Conservation (phyloP, 1,140 invertebrate species). For the Nymphalis io region DNA sequence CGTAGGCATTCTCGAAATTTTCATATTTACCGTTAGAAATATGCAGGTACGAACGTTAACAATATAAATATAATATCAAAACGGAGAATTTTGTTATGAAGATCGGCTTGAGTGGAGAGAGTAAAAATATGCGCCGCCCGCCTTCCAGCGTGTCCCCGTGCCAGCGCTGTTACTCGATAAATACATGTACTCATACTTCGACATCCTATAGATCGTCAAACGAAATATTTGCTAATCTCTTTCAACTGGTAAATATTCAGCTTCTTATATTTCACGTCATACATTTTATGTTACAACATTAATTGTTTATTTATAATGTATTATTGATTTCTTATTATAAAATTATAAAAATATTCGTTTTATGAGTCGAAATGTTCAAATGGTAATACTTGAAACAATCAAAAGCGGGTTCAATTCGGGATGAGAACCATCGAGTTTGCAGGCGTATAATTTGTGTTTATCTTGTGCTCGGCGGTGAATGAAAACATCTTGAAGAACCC, state of each 20-base stretch:
- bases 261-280: neutral
- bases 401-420: too few species aligned
- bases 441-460: too few species aligned
- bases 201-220: conserved; percentile 34
- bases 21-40: conserved; percentile 80
- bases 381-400: too few species aligned
- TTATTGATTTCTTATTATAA: neutral
- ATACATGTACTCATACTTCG: conserved; percentile 38
- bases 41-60: conserved; percentile 78
- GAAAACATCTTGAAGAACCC: too few species aligned
- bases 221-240: conserved; percentile 31
- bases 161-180: conserved; percentile 54
- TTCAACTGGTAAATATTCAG: conserved; percentile 3
- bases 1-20: conserved; percentile 77
- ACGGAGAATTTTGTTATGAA: conserved; percentile 80
- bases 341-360: too few species aligned
- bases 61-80: conserved; percentile 80
- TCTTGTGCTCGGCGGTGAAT: too few species aligned
- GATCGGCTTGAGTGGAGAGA: conserved; percentile 68
- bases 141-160: conserved; percentile 44
- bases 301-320: too few species aligned
- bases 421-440: too few species aligned
- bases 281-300: neutral
- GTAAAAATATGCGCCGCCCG: conserved; percentile 70
- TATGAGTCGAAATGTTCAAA: too few species aligned